Conservation (phyloP, 37 sponge, comb jelly and placozoan genomes). For the Haliclona indistincta region DNA sequence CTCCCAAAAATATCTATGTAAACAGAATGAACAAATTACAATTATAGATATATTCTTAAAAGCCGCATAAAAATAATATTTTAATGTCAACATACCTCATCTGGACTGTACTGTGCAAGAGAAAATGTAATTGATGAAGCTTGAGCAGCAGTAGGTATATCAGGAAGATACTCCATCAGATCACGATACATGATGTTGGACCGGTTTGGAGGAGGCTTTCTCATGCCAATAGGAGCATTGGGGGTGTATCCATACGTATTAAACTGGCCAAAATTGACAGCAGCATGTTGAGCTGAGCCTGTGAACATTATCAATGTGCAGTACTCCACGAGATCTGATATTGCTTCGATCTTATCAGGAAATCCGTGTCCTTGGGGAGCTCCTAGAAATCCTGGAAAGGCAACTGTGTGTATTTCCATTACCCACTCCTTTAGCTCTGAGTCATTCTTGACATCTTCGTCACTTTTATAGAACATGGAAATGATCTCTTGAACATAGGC, state of each 20-base stretch:
- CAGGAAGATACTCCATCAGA: conserved; percentile 48
- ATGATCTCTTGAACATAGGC: conserved; percentile 38
- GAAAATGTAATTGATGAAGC: not conserved
- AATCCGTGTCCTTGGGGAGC: conserved; percentile 28
- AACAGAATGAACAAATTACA: no score
- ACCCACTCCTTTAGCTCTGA: conserved; percentile 43
- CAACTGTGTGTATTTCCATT: conserved; percentile 31
- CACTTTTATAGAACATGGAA: conserved; percentile 34
- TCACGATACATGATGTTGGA: conserved; percentile 8
- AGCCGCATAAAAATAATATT: no score
- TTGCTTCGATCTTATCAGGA: conserved; percentile 31
- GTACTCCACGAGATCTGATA: conserved; percentile 33
- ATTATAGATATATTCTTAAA: no score
- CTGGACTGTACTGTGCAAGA: conserved; percentile 28
- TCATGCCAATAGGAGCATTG: conserved; percentile 57
- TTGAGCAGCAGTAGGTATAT: not conserved
- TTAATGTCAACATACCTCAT: conserved; percentile 41
- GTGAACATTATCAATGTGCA: conserved; percentile 71
- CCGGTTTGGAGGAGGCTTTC: conserved; percentile 46
- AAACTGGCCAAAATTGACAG: conserved; percentile 80
- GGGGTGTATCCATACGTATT: conserved; percentile 55
- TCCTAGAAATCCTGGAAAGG: conserved; percentile 24
- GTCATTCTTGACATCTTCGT: conserved; percentile 48
- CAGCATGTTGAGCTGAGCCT: conserved; percentile 57
- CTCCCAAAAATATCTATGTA: no score